phyloP scores from a whole-genome alignment of 2,113 vertebrate species.

The Eulemur macaco region DNA sequence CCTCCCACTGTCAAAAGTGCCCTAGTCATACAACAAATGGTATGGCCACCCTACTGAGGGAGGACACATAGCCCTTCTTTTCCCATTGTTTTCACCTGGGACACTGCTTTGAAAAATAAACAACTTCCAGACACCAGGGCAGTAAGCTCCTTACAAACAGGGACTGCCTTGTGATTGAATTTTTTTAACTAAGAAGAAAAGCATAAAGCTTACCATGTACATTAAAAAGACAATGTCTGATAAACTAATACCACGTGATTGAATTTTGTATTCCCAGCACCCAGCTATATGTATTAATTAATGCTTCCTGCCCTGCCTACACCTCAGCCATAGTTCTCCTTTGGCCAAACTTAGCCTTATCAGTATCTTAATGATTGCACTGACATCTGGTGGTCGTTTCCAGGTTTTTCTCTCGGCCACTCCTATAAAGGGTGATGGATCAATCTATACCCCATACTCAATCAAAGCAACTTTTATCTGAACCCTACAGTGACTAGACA shows the following conservation, averaged over 20 bases:
- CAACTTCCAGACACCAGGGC: not conserved
- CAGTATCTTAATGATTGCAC: conserved; percentile 54
- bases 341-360: not conserved
- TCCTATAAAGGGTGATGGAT: not conserved
- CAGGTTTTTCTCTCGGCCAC: conserved; percentile 22
- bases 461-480: conserved; percentile 26
- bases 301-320: not conserved
- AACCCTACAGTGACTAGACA: not conserved
- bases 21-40: not conserved
- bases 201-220: not conserved
- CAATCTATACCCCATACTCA: not conserved
- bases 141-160: not conserved
- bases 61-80: not conserved
- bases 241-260: not conserved
- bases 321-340: not conserved
- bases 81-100: not conserved
- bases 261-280: not conserved
- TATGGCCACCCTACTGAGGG: not conserved
- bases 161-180: not conserved
- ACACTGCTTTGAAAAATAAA: conserved; percentile 15
- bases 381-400: conserved; percentile 73
- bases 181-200: not conserved
- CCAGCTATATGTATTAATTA: not conserved
- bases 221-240: not conserved
- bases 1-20: not conserved